phyloP scores from a whole-genome alignment of 2,113 vertebrate genomes.

The Poeciliopsis occidentalis region DNA sequence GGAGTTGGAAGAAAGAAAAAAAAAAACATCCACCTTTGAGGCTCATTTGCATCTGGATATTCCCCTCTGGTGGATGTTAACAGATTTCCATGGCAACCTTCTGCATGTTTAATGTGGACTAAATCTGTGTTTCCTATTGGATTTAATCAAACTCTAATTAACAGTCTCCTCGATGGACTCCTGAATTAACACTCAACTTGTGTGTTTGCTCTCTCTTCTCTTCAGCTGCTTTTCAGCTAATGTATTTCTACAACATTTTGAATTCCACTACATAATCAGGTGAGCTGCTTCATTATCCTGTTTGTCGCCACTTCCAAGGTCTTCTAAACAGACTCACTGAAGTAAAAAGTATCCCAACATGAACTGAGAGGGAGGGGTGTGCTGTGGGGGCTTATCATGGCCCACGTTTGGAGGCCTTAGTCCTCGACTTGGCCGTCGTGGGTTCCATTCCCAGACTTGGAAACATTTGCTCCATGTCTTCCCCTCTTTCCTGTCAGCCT shows the following conservation, averaged over 20 bases:
- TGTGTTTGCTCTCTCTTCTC: constrained; percentile 11
- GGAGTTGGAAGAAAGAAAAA: neutral
- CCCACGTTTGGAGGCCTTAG: too few species aligned
- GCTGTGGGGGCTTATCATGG: too few species aligned
- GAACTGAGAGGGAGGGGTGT: too few species aligned
- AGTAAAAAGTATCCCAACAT: too few species aligned
- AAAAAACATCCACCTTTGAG: neutral
- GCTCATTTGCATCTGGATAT: constrained; percentile 51
- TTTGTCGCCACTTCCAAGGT: neutral
- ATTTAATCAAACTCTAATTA: constrained; percentile 22
- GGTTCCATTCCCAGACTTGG: too few species aligned
- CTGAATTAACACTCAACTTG: constrained; percentile 42
- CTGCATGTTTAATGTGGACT: constrained; percentile 56
- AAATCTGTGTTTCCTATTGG: constrained; percentile 54
- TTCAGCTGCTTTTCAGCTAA: constrained; percentile 18
- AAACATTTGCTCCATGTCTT: too few species aligned
- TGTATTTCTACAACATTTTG: constrained; percentile 23
- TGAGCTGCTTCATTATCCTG: constrained; percentile 1
- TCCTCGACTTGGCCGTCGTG: too few species aligned
- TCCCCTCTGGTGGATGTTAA: constrained; percentile 45
- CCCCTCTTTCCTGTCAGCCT: too few species aligned
- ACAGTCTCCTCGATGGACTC: constrained; percentile 44
- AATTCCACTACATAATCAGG: constrained; percentile 17
- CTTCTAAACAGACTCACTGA: too few species aligned
- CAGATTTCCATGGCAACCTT: constrained; percentile 55